These are phyloP conservation scores for Apostichopus californicus DNA, from an alignment of 35 echinoderm and acorn worm genomes.

Conservation along the genomic window DNA sequence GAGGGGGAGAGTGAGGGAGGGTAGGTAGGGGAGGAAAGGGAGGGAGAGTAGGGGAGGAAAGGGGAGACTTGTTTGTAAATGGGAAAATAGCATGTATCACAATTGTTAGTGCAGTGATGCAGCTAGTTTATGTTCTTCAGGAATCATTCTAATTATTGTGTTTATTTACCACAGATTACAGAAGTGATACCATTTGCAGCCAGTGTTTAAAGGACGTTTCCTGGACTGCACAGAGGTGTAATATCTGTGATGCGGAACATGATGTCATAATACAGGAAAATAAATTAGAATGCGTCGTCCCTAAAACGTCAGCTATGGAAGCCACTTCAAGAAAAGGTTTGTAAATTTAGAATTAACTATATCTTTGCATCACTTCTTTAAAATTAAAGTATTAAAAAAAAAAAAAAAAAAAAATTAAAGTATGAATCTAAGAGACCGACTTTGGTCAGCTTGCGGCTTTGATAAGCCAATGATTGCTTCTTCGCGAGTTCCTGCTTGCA, in stretches of 20 bases:
- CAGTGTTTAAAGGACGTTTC: conserved; percentile 11
- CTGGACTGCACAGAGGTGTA: not conserved
- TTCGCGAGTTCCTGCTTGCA: no score
- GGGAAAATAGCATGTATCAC: not conserved
- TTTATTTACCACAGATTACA: not conserved
- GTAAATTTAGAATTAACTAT: no score
- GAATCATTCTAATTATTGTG: not conserved
- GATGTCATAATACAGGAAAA: conserved; percentile 3
- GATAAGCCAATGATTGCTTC: no score
- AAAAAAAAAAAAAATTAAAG: no score
- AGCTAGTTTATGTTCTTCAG: not conserved
- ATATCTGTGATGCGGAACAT: not conserved
- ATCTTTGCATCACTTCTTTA: no score
- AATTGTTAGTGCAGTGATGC: not conserved
- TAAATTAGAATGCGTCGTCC: not conserved
- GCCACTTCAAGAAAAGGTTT: conserved; percentile 17
- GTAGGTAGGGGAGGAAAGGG: no score
- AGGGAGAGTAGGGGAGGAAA: no score
- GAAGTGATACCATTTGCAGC: not conserved
- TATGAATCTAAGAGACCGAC: no score
- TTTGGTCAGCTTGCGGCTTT: no score
- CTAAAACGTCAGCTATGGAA: conserved; percentile 17
- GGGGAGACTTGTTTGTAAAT: no score
- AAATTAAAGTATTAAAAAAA: no score
- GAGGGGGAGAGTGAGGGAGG: no score